Conservation (phyloP, 2,113 vertebrate genomes). For the Tringa solitaria region DNA sequence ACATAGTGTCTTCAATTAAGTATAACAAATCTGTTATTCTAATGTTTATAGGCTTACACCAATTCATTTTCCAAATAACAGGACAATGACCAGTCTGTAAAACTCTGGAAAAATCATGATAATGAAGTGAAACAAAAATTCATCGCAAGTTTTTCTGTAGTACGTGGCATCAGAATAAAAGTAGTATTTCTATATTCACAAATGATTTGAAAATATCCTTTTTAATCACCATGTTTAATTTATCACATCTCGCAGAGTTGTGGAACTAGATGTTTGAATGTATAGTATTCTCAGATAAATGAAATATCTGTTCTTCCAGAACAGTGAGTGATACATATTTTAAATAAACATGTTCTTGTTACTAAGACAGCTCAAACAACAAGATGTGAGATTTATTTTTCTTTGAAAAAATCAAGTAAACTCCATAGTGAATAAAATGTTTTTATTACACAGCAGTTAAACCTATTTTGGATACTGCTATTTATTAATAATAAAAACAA, state of each 20-base stretch:
- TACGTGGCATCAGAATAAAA: not conserved
- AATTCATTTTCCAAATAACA: not conserved
- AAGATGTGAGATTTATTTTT: not conserved
- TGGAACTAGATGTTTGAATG: not conserved
- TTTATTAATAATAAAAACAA: not conserved
- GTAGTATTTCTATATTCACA: not conserved
- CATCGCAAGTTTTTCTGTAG: not conserved
- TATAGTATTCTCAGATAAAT: not conserved
- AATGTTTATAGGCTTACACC: not conserved
- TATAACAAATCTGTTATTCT: not conserved
- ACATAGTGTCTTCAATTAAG: not conserved
- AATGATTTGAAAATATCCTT: not conserved
- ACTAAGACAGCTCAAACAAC: not conserved
- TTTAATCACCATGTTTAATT: not conserved
- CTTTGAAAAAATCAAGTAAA: not conserved
- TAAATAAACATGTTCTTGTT: not conserved
- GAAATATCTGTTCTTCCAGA: not conserved
- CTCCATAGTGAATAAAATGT: not conserved
- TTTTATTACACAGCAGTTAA: not conserved
- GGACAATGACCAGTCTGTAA: not conserved
- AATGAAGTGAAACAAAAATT: not conserved
- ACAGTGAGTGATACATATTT: not conserved
- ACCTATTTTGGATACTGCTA: not conserved
- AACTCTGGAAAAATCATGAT: not conserved
- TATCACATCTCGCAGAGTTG: not conserved